Evolutionary conservation across 2,888 invertebrate species (phyloP).

Genomic region (Meghimatium bilineatum): DNA sequence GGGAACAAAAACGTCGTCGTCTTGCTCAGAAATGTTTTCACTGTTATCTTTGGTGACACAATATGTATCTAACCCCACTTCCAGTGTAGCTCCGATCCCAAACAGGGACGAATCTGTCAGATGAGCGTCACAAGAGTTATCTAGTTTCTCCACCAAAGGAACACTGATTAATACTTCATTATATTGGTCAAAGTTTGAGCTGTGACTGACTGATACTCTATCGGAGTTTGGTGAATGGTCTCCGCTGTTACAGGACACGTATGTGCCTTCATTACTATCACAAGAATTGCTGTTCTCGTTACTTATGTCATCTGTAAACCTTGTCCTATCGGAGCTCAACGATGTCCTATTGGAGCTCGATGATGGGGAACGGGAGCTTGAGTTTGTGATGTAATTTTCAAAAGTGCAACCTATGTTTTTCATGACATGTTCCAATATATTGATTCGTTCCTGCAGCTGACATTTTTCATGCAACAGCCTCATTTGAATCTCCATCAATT

Average conservation of each 20-base stretch:
- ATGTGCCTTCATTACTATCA: not conserved
- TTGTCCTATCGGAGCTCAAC: not conserved
- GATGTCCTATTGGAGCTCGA: not conserved
- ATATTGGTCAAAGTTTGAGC: not conserved
- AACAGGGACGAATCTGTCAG: not conserved
- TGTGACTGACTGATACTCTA: not conserved
- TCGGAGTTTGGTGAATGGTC: not conserved
- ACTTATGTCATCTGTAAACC: not conserved
- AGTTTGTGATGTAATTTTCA: not conserved
- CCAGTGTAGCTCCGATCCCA: constrained; percentile 1
- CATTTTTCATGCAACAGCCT: constrained; percentile 17
- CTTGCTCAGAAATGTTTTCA: not conserved
- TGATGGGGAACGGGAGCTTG: too few relatives aligned
- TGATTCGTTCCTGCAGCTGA: not conserved
- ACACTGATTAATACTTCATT: not conserved
- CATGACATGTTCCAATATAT: not conserved
- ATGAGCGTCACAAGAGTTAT: not conserved
- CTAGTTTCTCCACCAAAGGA: not conserved
- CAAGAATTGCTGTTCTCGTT: not conserved
- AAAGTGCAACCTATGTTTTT: not conserved
- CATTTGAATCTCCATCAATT: constrained; percentile 9
- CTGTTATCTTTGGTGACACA: too few relatives aligned
- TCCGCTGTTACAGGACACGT: not conserved
- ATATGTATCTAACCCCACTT: not conserved
- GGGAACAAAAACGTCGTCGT: not conserved